phyloP scores from a whole-genome alignment of 1,140 invertebrate genomes.

The Brachionus angularis region DNA sequence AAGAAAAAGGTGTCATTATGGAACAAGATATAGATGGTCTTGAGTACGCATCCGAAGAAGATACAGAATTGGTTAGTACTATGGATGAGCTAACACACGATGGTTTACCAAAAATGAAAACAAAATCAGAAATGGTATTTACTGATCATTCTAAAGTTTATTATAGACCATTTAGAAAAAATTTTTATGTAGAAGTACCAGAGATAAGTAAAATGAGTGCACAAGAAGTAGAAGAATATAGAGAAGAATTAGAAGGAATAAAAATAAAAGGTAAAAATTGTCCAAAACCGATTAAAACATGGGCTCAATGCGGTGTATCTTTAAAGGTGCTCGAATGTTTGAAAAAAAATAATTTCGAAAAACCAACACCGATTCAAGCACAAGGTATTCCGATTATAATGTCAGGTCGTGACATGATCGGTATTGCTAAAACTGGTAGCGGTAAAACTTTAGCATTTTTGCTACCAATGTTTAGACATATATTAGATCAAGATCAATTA shows the following conservation, averaged over 20 bases:
- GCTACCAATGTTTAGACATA: conserved; percentile 95
- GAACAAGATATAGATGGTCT: conserved; percentile 42
- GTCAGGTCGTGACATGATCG: conserved; percentile 90
- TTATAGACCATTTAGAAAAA: conserved; percentile 85
- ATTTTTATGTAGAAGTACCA: conserved; percentile 92
- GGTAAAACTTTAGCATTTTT: conserved; percentile 98
- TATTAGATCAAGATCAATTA: conserved; percentile 84
- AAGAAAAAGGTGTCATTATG: conserved; percentile 25
- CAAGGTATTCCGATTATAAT: conserved; percentile 98
- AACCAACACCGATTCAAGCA: conserved; percentile 96
- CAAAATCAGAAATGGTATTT: conserved; percentile 61
- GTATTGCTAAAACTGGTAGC: conserved; percentile 97
- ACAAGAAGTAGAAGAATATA: conserved; percentile 73
- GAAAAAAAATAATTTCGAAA: conserved; percentile 81
- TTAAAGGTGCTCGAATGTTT: conserved; percentile 91
- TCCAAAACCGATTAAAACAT: conserved; percentile 89
- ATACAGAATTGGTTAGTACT: background rate
- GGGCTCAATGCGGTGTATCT: conserved; percentile 96
- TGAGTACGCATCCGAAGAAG: conserved; percentile 38
- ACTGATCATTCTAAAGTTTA: conserved; percentile 62
- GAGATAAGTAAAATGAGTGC: conserved; percentile 81
- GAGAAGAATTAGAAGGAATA: conserved; percentile 60
- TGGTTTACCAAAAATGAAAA: conserved; percentile 62
- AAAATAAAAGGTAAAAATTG: conserved; percentile 72
- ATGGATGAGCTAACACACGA: conserved; percentile 2